A percentile compares a stretch with the other conserved stretches of the same genome.
phyloP scores from a whole-genome alignment of 2,113 vertebrate species.

The Oostethus manadensis region DNA sequence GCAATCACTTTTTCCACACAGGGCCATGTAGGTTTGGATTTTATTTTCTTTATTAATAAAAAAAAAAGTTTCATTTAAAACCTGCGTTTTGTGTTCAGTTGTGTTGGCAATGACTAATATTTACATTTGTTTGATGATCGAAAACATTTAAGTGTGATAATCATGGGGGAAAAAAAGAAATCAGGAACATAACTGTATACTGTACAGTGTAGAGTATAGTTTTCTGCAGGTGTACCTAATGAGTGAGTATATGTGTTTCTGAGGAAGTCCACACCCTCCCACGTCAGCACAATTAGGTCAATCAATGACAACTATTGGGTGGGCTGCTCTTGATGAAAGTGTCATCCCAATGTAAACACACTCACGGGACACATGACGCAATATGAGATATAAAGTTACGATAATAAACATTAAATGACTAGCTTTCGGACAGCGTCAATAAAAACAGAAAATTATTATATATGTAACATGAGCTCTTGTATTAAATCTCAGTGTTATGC shows the following conservation, averaged over 20 bases:
- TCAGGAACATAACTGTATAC: too few species aligned
- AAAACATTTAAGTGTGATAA: too few species aligned
- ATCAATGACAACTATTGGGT: not conserved
- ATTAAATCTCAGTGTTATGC: not conserved
- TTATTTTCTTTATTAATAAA: too few species aligned
- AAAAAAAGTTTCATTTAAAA: too few species aligned
- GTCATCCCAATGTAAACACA: not conserved
- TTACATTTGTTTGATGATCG: too few species aligned
- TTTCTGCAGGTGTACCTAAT: not conserved
- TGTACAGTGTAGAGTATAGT: too few species aligned
- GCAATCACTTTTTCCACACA: too few species aligned
- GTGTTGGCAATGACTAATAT: too few species aligned
- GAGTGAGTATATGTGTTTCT: not conserved
- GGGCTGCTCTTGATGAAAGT: not conserved
- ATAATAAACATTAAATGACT: not conserved
- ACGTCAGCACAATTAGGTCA: not conserved
- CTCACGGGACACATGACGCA: not conserved
- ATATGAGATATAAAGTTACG: not conserved
- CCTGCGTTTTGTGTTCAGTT: too few species aligned
- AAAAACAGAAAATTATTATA: not conserved
- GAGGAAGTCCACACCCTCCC: not conserved
- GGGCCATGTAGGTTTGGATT: too few species aligned
- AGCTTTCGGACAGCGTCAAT: not conserved
- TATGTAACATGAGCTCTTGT: not conserved
- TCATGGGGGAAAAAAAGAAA: too few species aligned